Evolutionary conservation across 2,797 vertebrate species (phyloP), one percentile per base, ranked within the genome.

Genomic region (Bradypus variegatus): DNA sequence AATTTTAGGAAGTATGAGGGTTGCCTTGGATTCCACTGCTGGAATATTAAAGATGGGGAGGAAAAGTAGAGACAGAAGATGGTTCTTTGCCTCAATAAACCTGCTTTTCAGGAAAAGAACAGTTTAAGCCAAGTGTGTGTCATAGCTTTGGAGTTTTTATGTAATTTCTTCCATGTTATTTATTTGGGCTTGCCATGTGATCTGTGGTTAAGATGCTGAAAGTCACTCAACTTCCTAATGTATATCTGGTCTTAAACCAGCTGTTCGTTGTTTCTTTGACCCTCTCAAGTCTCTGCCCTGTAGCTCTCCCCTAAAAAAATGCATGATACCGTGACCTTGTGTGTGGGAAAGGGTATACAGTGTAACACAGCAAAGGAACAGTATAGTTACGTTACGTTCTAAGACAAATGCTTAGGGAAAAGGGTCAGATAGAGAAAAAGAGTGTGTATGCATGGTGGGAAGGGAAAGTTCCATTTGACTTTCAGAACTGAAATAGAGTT

Each of bases 71-170:
- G 10, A 58, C 77, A 50, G 25, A 65, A 77, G 53, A 29, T 69
- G 86, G 88, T 72, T 76, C 55, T 92, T 75, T 86, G 75, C 87
- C 70, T 96, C 79, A 94, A 73, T 91, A 90, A 95, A 92, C 75
- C 65, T 89, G 69, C n/a, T 92, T 95, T 94, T 82, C 81, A 86
- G 77, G 89, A 48, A 84, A 81, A 89, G 73, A 90, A 55, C 89
- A 81, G 58, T 85, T 76, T 82, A 85, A 45, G 73, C 87, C 58
- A 88, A 64, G 76, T 86, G 60, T 72, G 60, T 29, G 29, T 38
- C 79, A 19, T 33, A 53, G 70, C 41, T 92, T 16, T 18, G 75
- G 92, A 50, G 60, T 53, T 82, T 67, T 75, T 76, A 29, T 91
- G 72, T 92, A 58, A 77, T 36, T 88, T 91, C 69, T 58, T 86